phyloP scores from a whole-genome alignment of 2,888 invertebrate genomes.

The Macrophya alboannulata region DNA sequence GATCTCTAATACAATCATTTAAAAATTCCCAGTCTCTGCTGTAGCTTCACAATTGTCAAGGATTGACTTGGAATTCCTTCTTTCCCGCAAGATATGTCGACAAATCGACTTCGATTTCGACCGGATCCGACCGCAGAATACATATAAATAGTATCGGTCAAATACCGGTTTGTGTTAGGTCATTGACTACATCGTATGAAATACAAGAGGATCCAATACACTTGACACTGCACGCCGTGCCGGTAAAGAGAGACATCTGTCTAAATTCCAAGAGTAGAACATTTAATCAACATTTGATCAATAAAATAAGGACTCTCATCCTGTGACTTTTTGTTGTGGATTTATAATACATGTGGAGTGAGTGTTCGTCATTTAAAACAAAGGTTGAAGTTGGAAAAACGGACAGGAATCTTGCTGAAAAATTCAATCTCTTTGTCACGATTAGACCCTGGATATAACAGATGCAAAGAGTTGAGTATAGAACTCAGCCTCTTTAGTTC shows the following conservation, averaged over 20 bases:
- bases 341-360: not conserved
- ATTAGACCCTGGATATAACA: not conserved
- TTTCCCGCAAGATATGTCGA: not conserved
- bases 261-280: not conserved
- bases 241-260: not conserved
- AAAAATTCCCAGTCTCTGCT: no score
- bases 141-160: not conserved
- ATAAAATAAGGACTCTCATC: not conserved
- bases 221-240: not conserved
- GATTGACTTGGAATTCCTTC: not conserved
- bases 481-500: not conserved
- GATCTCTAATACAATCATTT: no score
- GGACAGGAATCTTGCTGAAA: not conserved
- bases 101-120: not conserved
- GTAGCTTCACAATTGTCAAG: no score
- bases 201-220: not conserved
- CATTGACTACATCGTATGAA: not conserved
- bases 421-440: not conserved
- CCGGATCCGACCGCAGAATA: not conserved
- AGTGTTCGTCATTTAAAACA: not conserved
- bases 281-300: not conserved
- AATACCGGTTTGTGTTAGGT: constrained; percentile 3
- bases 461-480: not conserved
- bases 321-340: not conserved
- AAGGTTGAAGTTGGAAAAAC: not conserved